These are phyloP conservation scores for Protaetia brevitarsis DNA, from an alignment of 1,140 invertebrate species.

Conservation along the genomic window DNA sequence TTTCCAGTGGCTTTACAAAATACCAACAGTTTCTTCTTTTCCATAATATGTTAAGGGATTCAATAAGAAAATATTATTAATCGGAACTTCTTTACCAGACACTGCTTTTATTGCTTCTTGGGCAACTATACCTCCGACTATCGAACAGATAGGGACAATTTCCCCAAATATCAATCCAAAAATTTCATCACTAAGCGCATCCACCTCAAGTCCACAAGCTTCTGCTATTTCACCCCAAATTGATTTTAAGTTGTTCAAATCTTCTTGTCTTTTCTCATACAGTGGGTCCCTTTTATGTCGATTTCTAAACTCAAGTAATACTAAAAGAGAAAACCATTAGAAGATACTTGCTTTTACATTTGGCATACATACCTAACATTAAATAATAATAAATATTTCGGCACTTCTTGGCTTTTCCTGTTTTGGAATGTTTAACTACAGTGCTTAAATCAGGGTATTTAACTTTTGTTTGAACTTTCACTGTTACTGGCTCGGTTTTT, in stretches of 20 bases:
- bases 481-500: constrained; percentile 35
- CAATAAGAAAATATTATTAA: constrained; percentile 90
- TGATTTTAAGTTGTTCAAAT: constrained; percentile 58
- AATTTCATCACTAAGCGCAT: constrained; percentile 49
- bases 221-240: constrained; percentile 62
- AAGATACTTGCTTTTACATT: not conserved
- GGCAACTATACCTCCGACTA: constrained; percentile 87
- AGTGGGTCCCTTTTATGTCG: constrained; percentile 66
- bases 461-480: constrained; percentile 39
- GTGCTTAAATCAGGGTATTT: constrained; percentile 41
- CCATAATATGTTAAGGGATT: constrained; percentile 80
- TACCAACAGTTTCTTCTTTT: constrained; percentile 35
- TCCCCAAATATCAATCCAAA: constrained; percentile 72
- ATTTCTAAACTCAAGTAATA: constrained; percentile 73
- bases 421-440: constrained; percentile 35
- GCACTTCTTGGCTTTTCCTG: constrained; percentile 37
- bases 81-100: constrained; percentile 81
- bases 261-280: constrained; percentile 59
- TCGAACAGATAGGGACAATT: constrained; percentile 85
- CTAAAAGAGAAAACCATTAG: constrained; percentile 46
- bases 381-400: constrained; percentile 43
- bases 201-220: constrained; percentile 50
- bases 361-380: constrained; percentile 37
- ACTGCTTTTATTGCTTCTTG: constrained; percentile 96
- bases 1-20: constrained; percentile 26